Percentiles rank a stretch among this genome's conserved stretches.
These are phyloP conservation scores for Hepsetus odoe DNA, from an alignment of 2,113 vertebrate genomes.

Conservation along the genomic window DNA sequence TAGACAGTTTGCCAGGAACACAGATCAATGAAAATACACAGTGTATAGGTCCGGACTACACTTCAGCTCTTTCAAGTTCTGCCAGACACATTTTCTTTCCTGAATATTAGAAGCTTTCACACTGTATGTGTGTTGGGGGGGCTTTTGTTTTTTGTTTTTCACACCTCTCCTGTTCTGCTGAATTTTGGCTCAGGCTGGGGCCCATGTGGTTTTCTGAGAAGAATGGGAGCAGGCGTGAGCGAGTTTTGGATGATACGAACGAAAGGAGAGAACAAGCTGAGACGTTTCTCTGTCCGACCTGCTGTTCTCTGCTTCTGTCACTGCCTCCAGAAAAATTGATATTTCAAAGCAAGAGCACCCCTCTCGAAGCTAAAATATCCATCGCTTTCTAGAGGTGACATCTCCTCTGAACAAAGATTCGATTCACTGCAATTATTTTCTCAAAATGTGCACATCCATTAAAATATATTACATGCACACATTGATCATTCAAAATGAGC, in stretches of 20 bases:
- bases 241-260: constrained; percentile 15
- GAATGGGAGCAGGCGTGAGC: constrained; percentile 5
- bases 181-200: constrained; percentile 17
- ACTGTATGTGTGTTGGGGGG: background rate
- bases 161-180: constrained; percentile 7
- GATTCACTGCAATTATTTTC: background rate
- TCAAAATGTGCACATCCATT: constrained; percentile 1
- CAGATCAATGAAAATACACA: no score
- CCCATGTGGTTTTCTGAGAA: constrained; percentile 33
- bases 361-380: background rate
- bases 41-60: background rate
- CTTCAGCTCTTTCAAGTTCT: background rate
- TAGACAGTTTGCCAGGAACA: background rate
- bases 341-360: background rate
- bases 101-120: background rate
- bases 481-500: no score
- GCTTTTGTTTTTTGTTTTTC: background rate
- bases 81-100: background rate
- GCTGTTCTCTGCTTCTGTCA: background rate
- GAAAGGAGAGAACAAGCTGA: constrained; percentile 9
- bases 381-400: background rate
- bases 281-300: background rate
- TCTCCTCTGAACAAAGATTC: background rate
- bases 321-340: background rate
- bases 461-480: no score